phyloP scores from a whole-genome alignment of 2,888 invertebrate species.

The Uropetala carovei region DNA sequence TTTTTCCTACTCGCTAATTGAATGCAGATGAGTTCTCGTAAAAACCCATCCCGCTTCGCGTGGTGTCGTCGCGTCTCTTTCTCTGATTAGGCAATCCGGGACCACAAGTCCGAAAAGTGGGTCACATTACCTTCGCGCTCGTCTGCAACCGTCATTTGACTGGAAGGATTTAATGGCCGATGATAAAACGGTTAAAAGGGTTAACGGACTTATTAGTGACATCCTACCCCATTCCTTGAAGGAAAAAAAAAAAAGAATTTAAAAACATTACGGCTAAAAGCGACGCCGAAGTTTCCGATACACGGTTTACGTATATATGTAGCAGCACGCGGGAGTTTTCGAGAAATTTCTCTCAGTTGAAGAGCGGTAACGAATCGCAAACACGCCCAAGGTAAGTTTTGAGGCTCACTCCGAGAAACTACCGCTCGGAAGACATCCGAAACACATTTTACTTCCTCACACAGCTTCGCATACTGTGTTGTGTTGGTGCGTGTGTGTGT shows the following conservation, averaged over 20 bases:
- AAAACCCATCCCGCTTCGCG: too few relatives aligned
- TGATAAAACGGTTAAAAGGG: neutral
- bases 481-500: too few relatives aligned
- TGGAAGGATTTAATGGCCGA: neutral
- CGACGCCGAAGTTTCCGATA: neutral
- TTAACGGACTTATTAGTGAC: conserved; percentile 1
- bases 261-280: neutral
- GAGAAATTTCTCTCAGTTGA: too few relatives aligned
- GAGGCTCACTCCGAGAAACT: too few relatives aligned
- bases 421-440: neutral
- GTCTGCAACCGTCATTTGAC: neutral
- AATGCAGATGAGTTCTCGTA: too few relatives aligned
- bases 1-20: too few relatives aligned
- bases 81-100: too few relatives aligned
- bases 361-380: too few relatives aligned
- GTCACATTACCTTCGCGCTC: neutral
- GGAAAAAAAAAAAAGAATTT: neutral
- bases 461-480: neutral
- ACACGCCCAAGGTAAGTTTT: too few relatives aligned
- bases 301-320: neutral
- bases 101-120: neutral
- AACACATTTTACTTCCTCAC: conserved; percentile 3
- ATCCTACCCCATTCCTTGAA: neutral
- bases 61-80: too few relatives aligned
- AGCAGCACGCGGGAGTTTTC: too few relatives aligned